Percentiles rank a stretch among this genome's conserved stretches.
Evolutionary conservation across 2,888 invertebrate genomes (phyloP).

Genomic region (Ormyrus pomaceus): DNA sequence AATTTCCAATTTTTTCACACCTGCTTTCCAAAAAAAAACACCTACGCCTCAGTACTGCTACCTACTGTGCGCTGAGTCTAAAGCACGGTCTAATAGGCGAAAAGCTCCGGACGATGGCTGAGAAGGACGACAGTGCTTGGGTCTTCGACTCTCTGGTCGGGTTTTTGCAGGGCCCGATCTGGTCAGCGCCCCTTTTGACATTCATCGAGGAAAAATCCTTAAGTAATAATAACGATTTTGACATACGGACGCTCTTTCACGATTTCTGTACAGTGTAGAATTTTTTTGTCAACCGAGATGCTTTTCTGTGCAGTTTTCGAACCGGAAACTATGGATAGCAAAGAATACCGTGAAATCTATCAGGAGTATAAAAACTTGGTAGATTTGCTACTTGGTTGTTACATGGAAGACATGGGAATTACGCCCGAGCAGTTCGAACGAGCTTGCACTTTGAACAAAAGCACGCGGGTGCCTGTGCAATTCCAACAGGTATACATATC

Average conservation of each 20-base stretch:
- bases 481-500: conserved; percentile 77
- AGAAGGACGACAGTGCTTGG: conserved; percentile 85
- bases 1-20: conserved; percentile 36
- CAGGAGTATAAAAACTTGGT: conserved; percentile 93
- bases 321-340: conserved; percentile 83
- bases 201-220: conserved; percentile 95
- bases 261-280: too few relatives aligned
- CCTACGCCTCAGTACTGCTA: too few relatives aligned
- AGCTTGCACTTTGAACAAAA: conserved; percentile 80
- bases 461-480: conserved; percentile 76
- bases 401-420: conserved; percentile 95
- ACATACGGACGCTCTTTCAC: neutral
- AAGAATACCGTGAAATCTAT: conserved; percentile 87
- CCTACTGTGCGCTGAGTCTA: too few relatives aligned
- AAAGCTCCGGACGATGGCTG: conserved; percentile 39
- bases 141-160: conserved; percentile 94
- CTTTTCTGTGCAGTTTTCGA: conserved; percentile 86
- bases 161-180: conserved; percentile 93
- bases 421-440: conserved; percentile 91
- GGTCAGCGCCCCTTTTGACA: conserved; percentile 93
- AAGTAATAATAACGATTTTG: conserved; percentile 77
- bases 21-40: conserved; percentile 19
- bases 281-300: too few relatives aligned
- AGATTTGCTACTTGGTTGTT: conserved; percentile 92
- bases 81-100: neutral